A percentile compares a stretch with the other conserved stretches of the same genome.
phyloP scores from a whole-genome alignment of 2,888 invertebrate genomes.

The Drosophila anomelani region DNA sequence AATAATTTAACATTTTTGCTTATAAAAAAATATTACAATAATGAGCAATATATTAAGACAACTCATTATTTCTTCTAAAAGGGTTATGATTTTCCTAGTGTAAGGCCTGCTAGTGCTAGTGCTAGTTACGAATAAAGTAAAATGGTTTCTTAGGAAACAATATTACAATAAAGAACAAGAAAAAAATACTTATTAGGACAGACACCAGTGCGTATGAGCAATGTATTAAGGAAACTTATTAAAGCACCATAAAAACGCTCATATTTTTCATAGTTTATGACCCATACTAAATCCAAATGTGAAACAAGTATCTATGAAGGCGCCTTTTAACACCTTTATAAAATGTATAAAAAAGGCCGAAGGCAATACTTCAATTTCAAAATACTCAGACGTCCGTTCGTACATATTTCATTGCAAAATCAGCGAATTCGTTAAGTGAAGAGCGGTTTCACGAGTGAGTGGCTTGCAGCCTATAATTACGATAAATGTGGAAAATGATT shows the following conservation, averaged over 20 bases:
- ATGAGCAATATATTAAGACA: neutral
- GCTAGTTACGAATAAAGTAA: neutral
- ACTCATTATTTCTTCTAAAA: neutral
- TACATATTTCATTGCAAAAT: slow-evolving; percentile 24
- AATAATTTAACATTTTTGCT: neutral
- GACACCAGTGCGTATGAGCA: neutral
- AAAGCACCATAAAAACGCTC: neutral
- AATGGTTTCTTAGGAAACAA: neutral
- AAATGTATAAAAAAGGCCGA: neutral
- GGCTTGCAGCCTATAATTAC: slow-evolving; percentile 24
- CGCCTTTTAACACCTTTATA: slow-evolving; percentile 6
- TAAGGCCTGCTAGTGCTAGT: too few species aligned
- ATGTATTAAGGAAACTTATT: neutral
- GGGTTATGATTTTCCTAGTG: neutral
- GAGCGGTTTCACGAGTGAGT: slow-evolving; percentile 22
- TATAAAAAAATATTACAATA: too few species aligned
- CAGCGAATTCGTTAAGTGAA: slow-evolving; percentile 14
- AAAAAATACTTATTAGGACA: too few species aligned
- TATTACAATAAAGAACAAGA: neutral
- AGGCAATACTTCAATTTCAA: slow-evolving; percentile 22
- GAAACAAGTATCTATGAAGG: neutral
- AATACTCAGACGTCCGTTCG: neutral
- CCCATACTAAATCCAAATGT: neutral
- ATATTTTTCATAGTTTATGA: neutral
- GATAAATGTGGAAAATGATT: slow-evolving; percentile 38